Percentiles rank a stretch among this genome's conserved stretches.
These are phyloP conservation scores for Elephas maximus DNA, from an alignment of 2,113 vertebrate genomes.

Conservation along the genomic window DNA sequence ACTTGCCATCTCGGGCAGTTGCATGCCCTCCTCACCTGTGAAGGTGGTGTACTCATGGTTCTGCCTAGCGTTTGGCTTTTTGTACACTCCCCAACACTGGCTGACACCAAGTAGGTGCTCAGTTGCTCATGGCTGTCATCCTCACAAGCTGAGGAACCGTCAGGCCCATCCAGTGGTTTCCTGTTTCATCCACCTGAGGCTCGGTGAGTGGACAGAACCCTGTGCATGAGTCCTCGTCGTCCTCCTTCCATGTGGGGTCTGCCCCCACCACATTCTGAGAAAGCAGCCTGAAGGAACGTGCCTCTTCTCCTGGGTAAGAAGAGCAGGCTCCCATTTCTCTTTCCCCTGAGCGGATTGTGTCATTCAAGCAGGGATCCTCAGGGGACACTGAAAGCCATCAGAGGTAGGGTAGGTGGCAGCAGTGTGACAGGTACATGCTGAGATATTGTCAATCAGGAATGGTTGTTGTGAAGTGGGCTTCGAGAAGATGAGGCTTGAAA, in stretches of 20 bases:
- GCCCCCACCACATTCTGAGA: neutral
- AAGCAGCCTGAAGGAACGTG: neutral
- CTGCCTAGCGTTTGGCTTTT: neutral
- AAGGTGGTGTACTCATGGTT: neutral
- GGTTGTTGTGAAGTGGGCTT: neutral
- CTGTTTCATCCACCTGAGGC: neutral
- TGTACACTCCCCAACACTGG: neutral
- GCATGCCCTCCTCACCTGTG: neutral
- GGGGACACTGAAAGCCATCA: neutral
- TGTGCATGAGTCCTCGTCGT: neutral
- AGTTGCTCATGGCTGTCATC: neutral
- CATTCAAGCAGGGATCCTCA: neutral
- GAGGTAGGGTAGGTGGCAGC: neutral
- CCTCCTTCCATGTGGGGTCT: rapidly evolving
- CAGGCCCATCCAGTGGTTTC: neutral
- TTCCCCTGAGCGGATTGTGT: neutral
- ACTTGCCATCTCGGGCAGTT: neutral
- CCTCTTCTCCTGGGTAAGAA: neutral
- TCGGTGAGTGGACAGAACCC: neutral
- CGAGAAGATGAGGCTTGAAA: neutral
- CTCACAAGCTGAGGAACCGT: neutral
- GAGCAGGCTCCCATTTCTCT: too few species aligned
- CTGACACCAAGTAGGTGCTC: neutral
- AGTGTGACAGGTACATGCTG: neutral
- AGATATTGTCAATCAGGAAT: neutral